phyloP scores from a whole-genome alignment of 2,888 invertebrate genomes.

The Liodrosophila aerea region DNA sequence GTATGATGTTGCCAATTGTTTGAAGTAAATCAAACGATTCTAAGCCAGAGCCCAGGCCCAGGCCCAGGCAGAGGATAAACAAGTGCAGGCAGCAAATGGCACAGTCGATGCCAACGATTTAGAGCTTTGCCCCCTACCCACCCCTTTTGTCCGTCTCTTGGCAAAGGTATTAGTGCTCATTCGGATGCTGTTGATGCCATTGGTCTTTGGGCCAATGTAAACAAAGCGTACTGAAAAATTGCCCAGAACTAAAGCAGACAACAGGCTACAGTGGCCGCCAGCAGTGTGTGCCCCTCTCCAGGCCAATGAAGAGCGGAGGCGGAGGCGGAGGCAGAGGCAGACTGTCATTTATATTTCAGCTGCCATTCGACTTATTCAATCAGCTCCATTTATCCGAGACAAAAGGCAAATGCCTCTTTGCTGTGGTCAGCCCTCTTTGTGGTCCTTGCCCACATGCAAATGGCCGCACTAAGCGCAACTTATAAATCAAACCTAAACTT shows the following conservation, averaged over 20 bases:
- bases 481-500: constrained; percentile 40
- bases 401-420: constrained; percentile 33
- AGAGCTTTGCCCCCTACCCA: constrained; percentile 30
- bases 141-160: constrained; percentile 29
- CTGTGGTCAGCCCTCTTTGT: constrained; percentile 44
- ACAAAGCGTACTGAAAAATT: constrained; percentile 71
- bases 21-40: constrained; percentile 72
- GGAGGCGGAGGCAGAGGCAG: neutral
- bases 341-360: constrained; percentile 65
- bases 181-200: constrained; percentile 18
- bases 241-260: constrained; percentile 58
- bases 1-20: constrained; percentile 78
- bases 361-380: constrained; percentile 64
- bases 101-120: constrained; percentile 49
- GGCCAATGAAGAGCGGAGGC: constrained; percentile 25
- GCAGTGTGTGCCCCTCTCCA: constrained; percentile 27
- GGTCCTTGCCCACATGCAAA: constrained; percentile 33
- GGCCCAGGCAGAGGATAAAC: constrained; percentile 40
- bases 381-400: constrained; percentile 40
- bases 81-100: constrained; percentile 55
- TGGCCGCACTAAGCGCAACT: constrained; percentile 27
- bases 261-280: constrained; percentile 13
- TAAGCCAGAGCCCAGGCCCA: constrained; percentile 13
- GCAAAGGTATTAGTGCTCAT: constrained; percentile 24
- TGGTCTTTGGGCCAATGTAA: constrained; percentile 46